Evolutionary conservation across 2,113 vertebrate genomes (phyloP).

Genomic region (Smithornis capensis): DNA sequence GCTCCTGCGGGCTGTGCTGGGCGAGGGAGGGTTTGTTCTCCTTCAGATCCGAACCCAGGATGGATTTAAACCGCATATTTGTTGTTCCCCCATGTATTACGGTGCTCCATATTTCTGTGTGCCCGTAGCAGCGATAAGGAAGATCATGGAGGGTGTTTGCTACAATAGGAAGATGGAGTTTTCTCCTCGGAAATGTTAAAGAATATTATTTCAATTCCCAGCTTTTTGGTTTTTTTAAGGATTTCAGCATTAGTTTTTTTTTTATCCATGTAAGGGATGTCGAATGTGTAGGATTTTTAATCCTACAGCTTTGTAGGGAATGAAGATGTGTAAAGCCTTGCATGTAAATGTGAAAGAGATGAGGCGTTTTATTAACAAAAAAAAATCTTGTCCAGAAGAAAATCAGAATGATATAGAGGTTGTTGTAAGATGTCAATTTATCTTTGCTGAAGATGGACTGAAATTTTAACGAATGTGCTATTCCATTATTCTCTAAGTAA

Average conservation of each 20-base stretch:
- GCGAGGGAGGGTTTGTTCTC: conserved; percentile 29
- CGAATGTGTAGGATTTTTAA: neutral
- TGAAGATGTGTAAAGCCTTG: neutral
- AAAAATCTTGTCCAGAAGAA: neutral
- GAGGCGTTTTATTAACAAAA: neutral
- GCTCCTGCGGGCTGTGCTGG: neutral
- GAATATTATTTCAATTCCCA: neutral
- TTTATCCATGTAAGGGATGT: neutral
- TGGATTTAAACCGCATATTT: neutral
- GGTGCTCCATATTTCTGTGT: conserved; percentile 58
- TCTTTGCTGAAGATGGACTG: conserved; percentile 30
- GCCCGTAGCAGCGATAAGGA: neutral
- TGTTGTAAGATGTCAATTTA: conserved; percentile 23
- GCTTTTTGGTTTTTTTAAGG: neutral
- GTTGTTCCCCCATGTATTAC: neutral
- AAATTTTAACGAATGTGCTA: conserved; percentile 35
- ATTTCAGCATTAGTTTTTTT: neutral
- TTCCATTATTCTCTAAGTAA: conserved; percentile 7
- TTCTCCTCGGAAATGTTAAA: neutral
- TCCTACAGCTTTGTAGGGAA: neutral
- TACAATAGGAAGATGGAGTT: conserved; percentile 15
- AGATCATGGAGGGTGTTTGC: conserved; percentile 51
- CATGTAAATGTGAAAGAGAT: neutral
- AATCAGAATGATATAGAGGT: conserved; percentile 6
- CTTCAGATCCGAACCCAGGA: neutral